phyloP scores from a whole-genome alignment of 2,797 vertebrate species.

The Macrochelys suwanniensis region DNA sequence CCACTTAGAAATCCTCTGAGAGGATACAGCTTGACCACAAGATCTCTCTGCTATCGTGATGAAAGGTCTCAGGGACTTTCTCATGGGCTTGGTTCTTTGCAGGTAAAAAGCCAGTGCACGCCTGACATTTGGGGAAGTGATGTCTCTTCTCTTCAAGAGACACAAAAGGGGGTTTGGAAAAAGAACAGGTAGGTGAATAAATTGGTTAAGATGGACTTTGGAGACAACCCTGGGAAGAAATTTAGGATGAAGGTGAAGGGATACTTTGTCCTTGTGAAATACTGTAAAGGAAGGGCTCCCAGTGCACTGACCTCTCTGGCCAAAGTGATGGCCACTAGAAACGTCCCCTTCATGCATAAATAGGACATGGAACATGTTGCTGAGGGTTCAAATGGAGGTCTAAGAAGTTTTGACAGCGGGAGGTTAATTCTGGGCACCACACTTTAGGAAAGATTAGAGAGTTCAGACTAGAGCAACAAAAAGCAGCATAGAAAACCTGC shows the following conservation, averaged over 20 bases:
- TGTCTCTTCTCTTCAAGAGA: background rate
- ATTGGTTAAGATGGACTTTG: background rate
- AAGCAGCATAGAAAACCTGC: too few species aligned
- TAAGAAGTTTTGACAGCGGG: too few species aligned
- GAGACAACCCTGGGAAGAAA: background rate
- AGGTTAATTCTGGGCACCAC: too few species aligned
- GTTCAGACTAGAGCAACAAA: too few species aligned
- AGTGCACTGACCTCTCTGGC: too few species aligned
- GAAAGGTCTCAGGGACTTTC: background rate
- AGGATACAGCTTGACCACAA: background rate
- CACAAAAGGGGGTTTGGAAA: background rate
- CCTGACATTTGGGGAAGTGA: background rate
- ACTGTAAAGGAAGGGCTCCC: background rate
- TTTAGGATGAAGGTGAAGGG: background rate
- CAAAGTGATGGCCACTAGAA: too few species aligned
- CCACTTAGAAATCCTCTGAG: background rate
- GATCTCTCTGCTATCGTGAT: background rate
- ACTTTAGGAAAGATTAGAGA: too few species aligned
- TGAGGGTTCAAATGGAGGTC: too few species aligned
- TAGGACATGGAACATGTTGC: too few species aligned
- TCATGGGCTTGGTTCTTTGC: background rate
- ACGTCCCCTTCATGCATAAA: background rate
- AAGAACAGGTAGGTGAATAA: background rate
- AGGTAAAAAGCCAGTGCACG: background rate
- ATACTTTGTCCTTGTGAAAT: background rate